Evolutionary conservation across 2,888 invertebrate genomes (phyloP).

Genomic region (Aleiodes leptofemur): DNA sequence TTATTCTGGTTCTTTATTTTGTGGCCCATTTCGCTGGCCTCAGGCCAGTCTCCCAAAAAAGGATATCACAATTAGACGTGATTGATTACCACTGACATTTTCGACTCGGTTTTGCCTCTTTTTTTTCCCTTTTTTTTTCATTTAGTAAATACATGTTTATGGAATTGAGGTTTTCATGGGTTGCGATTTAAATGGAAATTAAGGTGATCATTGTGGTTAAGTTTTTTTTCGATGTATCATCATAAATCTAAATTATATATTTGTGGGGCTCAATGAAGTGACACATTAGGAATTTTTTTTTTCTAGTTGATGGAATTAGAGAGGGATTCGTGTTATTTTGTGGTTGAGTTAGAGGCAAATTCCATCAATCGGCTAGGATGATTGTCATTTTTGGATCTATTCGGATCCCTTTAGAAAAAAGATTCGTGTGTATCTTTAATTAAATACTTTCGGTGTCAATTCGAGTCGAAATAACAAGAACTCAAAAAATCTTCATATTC

Average conservation of each 20-base stretch:
- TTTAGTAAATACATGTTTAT: conserved; percentile 46
- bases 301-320: neutral
- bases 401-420: no score
- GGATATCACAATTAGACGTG: conserved; percentile 48
- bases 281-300: conserved; percentile 21
- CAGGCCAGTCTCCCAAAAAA: conserved; percentile 23
- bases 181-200: conserved; percentile 36
- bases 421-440: no score
- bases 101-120: no score
- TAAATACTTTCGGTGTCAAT: no score
- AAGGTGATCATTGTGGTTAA: conserved; percentile 46
- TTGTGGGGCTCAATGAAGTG: neutral
- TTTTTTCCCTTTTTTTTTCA: no score
- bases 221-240: conserved; percentile 43
- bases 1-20: neutral
- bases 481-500: no score
- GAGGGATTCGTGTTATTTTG: neutral
- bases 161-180: conserved; percentile 43
- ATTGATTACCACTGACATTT: conserved; percentile 44
- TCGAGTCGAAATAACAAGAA: no score
- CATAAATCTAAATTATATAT: conserved; percentile 28
- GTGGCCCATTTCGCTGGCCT: neutral
- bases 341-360: no score
- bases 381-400: no score
- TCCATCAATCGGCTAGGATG: no score